Conservation (phyloP, 2,113 vertebrate genomes). For the Nipponia nippon region DNA sequence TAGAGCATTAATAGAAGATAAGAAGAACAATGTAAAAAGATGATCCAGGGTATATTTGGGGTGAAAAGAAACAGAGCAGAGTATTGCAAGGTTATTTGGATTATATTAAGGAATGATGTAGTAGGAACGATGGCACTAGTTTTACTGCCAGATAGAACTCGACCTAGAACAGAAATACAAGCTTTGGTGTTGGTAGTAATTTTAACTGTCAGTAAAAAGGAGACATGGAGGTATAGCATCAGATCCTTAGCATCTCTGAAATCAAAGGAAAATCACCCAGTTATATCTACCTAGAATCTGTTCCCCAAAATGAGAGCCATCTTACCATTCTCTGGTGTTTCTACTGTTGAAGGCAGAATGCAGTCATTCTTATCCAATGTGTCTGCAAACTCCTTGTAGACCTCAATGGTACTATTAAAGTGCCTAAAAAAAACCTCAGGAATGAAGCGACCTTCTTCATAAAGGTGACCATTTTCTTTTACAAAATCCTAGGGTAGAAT, state of each 20-base stretch:
- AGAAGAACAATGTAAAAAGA: neutral
- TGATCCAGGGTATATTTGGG: neutral
- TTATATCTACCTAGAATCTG: neutral
- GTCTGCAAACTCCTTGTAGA: slow-evolving; percentile 73
- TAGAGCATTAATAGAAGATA: neutral
- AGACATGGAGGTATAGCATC: neutral
- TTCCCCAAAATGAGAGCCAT: neutral
- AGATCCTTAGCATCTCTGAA: neutral
- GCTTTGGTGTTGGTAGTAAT: neutral
- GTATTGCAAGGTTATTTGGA: neutral
- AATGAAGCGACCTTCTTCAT: slow-evolving; percentile 62
- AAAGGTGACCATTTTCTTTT: slow-evolving; percentile 66
- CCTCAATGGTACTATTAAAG: slow-evolving; percentile 78
- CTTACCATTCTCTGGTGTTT: slow-evolving; percentile 72
- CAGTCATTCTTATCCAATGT: slow-evolving; percentile 68
- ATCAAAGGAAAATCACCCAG: neutral
- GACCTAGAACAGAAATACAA: neutral
- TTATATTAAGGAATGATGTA: neutral
- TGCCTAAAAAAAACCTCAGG: slow-evolving; percentile 77
- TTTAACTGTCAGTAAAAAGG: neutral
- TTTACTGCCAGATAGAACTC: neutral
- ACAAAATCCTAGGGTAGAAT: slow-evolving; percentile 67
- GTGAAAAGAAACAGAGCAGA: slow-evolving; percentile 10
- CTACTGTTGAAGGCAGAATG: slow-evolving; percentile 70
- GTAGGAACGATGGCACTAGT: neutral